A percentile compares a stretch with the other conserved stretches of the same genome.
These are phyloP conservation scores for Eupithecia inturbata DNA, from an alignment of 2,888 invertebrate genomes.

Conservation along the genomic window DNA sequence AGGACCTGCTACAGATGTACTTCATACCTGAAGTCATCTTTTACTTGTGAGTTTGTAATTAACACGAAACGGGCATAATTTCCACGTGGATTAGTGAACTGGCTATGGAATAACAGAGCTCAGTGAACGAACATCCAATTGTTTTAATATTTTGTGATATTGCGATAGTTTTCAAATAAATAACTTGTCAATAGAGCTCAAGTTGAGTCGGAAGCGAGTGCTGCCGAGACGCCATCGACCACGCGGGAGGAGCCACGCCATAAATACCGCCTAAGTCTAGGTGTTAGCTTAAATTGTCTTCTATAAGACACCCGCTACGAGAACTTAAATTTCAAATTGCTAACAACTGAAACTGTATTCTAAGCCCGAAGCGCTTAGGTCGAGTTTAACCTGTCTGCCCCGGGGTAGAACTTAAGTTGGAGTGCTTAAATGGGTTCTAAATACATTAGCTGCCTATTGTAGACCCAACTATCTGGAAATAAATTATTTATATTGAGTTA, in stretches of 20 bases:
- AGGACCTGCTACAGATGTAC: neutral
- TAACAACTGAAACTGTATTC: constrained; percentile 35
- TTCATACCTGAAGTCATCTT: neutral
- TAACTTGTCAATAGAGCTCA: neutral
- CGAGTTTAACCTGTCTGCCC: constrained; percentile 22
- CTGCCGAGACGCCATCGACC: neutral
- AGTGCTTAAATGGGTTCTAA: constrained; percentile 57
- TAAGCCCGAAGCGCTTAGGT: constrained; percentile 30
- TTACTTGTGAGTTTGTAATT: neutral
- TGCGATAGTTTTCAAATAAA: neutral
- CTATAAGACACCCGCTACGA: constrained; percentile 49
- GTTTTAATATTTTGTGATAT: neutral
- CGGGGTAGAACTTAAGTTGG: constrained; percentile 32
- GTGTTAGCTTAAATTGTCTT: constrained; percentile 60
- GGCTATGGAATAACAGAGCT: neutral
- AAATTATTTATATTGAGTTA: constrained; percentile 47
- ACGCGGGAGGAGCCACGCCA: neutral
- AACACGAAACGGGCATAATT: neutral
- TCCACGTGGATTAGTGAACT: neutral
- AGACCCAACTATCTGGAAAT: constrained; percentile 50
- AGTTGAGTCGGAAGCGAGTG: neutral
- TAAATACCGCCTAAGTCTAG: constrained; percentile 50
- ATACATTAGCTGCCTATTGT: constrained; percentile 54
- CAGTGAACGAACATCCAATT: neutral
- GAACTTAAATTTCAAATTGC: constrained; percentile 46